Conservation (phyloP, 2,113 vertebrate genomes). For the Centropus bengalensis region DNA sequence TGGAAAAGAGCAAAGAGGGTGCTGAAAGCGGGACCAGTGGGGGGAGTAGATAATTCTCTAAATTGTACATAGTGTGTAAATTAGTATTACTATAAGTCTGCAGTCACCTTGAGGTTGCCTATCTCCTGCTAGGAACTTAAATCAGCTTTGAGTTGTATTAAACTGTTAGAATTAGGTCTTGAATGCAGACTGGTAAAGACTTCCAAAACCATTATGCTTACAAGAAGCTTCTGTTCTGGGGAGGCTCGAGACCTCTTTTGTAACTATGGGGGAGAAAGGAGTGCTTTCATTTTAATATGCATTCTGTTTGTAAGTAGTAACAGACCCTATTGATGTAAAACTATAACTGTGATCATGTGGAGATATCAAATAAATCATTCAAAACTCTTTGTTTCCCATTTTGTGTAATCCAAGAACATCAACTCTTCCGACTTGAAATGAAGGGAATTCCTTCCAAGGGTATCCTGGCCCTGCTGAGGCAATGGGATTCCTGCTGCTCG, state of each 20-base stretch:
- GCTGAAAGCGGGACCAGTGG: constrained; percentile 57
- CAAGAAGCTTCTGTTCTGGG: constrained; percentile 77
- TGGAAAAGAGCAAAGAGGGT: constrained; percentile 39
- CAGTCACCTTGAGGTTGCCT: constrained; percentile 76
- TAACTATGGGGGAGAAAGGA: constrained; percentile 79
- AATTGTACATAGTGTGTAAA: constrained; percentile 86
- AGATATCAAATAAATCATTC: constrained; percentile 91
- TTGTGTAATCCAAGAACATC: constrained; percentile 50
- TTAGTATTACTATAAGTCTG: constrained; percentile 76
- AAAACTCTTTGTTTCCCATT: constrained; percentile 69
- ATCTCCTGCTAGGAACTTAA: constrained; percentile 77
- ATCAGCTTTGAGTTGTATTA: constrained; percentile 77
- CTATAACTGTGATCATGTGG: constrained; percentile 93
- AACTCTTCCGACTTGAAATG: not conserved
- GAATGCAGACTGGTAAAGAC: constrained; percentile 78
- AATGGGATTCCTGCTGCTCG: not conserved
- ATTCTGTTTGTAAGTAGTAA: constrained; percentile 91
- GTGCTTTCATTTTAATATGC: constrained; percentile 87
- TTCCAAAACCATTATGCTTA: constrained; percentile 65
- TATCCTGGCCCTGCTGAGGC: not conserved
- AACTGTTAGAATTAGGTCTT: constrained; percentile 79
- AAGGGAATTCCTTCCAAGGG: not conserved
- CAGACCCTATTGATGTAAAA: constrained; percentile 88
- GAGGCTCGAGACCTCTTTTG: constrained; percentile 78
- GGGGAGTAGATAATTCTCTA: constrained; percentile 63